Evolutionary conservation across 1,140 invertebrate species (phyloP).

Genomic region (Eriosoma lanigerum): DNA sequence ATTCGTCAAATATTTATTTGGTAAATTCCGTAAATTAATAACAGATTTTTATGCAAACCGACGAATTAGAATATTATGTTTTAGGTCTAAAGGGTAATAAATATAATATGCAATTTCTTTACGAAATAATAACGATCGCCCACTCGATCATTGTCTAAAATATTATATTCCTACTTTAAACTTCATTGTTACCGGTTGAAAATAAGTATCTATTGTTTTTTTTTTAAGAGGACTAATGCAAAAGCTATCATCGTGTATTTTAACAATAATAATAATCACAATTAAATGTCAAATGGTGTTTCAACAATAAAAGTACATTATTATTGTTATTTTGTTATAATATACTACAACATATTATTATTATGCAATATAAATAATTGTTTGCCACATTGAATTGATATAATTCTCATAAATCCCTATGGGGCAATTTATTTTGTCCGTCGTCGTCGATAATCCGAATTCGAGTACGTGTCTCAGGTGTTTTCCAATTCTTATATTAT

Average conservation of each 20-base stretch:
- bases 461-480: slow-evolving; percentile 22
- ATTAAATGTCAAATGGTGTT: slow-evolving; percentile 18
- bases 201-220: too few species aligned
- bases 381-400: not conserved
- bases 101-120: too few species aligned
- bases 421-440: slow-evolving; percentile 9
- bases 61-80: too few species aligned
- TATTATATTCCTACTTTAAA: not conserved
- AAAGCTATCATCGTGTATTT: too few species aligned
- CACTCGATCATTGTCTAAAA: not conserved
- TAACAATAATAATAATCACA: too few species aligned
- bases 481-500: not conserved
- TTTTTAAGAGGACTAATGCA: too few species aligned
- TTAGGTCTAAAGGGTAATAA: too few species aligned
- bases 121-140: slow-evolving; percentile 5
- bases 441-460: not conserved
- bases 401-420: not conserved
- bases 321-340: not conserved
- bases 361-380: slow-evolving; percentile 13
- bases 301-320: slow-evolving; percentile 20
- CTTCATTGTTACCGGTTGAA: slow-evolving; percentile 11
- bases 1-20: too few species aligned
- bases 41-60: too few species aligned
- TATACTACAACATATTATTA: not conserved
- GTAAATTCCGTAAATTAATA: too few species aligned